Conservation (phyloP, 2,888 invertebrate species). For the Ichneumon xanthorius region DNA sequence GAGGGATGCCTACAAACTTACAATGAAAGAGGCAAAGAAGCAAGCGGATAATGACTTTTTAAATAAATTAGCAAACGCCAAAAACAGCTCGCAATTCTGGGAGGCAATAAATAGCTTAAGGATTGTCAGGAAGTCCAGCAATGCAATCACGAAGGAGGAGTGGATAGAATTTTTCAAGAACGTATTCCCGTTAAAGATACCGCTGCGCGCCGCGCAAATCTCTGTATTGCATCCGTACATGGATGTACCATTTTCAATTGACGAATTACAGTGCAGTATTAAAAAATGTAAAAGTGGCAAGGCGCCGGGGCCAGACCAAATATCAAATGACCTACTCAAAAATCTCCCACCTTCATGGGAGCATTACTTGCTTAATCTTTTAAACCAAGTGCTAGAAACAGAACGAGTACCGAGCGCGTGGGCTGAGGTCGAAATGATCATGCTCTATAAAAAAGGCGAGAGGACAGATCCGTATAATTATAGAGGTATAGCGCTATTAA, state of each 20-base stretch:
- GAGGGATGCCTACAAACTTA: not conserved
- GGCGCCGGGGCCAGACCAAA: too few relatives aligned
- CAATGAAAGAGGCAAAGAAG: not conserved
- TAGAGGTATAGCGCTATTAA: too few relatives aligned
- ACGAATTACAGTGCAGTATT: too few relatives aligned
- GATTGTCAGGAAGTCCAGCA: not conserved
- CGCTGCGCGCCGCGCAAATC: conserved; percentile 31
- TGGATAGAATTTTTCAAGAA: not conserved
- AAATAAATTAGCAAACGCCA: conserved; percentile 64
- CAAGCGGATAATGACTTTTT: not conserved
- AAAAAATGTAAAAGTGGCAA: too few relatives aligned
- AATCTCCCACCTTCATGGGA: too few relatives aligned
- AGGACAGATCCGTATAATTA: too few relatives aligned
- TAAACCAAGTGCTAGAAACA: too few relatives aligned
- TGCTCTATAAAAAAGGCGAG: too few relatives aligned
- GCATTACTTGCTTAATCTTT: too few relatives aligned
- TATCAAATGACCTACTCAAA: too few relatives aligned
- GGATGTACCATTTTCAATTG: not conserved
- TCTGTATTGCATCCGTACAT: not conserved
- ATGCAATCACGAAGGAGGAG: not conserved
- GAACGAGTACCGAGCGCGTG: not conserved
- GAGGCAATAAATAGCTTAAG: conserved; percentile 58
- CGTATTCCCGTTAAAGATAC: conserved; percentile 37
- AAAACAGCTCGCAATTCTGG: conserved; percentile 66
- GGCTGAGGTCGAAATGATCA: too few relatives aligned